Evolutionary conservation across 2,113 vertebrate species (phyloP).

Genomic region (Anser brachyrhynchus): DNA sequence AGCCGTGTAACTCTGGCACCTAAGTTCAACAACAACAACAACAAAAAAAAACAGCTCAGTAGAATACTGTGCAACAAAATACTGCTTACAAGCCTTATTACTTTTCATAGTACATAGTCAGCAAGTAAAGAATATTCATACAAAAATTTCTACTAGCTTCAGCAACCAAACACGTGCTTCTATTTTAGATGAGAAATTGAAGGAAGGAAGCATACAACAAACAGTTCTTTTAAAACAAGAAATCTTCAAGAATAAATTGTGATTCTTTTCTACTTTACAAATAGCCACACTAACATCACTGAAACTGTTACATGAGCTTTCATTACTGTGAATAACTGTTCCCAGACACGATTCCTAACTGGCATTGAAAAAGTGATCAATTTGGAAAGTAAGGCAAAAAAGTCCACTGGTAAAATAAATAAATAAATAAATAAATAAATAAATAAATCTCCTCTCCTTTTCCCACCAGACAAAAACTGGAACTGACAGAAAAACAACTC

Average conservation of each 20-base stretch:
- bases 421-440: no score
- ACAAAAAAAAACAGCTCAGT: background rate
- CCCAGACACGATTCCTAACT: background rate
- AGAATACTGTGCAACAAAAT: background rate
- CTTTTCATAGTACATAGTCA: background rate
- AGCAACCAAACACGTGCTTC: background rate
- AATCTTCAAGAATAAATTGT: background rate
- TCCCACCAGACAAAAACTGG: background rate
- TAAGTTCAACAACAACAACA: background rate
- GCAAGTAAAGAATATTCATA: background rate
- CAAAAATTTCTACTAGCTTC: background rate
- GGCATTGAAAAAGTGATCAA: background rate
- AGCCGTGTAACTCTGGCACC: background rate
- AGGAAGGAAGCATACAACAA: background rate
- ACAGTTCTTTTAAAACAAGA: background rate
- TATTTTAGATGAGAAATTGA: background rate
- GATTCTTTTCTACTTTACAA: background rate
- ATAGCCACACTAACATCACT: background rate
- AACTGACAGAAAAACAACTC: background rate
- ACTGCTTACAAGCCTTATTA: background rate
- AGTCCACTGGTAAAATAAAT: background rate
- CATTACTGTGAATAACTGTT: background rate
- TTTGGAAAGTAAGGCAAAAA: background rate
- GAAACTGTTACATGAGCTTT: background rate
- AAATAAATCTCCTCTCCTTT: background rate